Percentiles rank a stretch among this genome's conserved stretches.
phyloP scores from a whole-genome alignment of 2,797 vertebrate species.

The Pangasius sanitwongsei region DNA sequence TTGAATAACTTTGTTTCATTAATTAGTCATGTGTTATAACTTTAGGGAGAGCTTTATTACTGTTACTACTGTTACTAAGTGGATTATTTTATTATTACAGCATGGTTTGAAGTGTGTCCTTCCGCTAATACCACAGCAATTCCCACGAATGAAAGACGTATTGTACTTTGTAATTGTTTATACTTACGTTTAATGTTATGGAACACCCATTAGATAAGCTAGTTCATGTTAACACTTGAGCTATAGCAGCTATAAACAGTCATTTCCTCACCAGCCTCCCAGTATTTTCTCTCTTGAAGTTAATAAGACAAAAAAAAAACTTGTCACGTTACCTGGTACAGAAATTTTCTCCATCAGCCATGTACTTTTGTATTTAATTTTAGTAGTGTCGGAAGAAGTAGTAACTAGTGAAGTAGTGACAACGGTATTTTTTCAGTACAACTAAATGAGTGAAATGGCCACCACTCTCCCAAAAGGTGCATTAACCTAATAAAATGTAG shows the following conservation, averaged over 20 bases:
- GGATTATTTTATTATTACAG: neutral
- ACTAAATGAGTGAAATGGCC: neutral
- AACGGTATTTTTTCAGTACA: neutral
- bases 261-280: neutral
- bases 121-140: neutral
- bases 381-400: neutral
- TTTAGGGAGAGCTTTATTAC: neutral
- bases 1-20: neutral
- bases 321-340: neutral
- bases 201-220: neutral
- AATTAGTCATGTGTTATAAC: neutral
- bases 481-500: slow-evolving; percentile 64
- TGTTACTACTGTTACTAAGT: neutral
- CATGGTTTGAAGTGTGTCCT: too few species aligned
- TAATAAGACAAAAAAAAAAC: neutral
- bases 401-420: neutral
- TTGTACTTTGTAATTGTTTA: neutral
- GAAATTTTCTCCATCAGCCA: neutral
- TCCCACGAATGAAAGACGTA: neutral
- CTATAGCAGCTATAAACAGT: neutral
- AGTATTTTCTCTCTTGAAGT: neutral
- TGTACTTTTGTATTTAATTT: neutral
- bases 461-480: neutral
- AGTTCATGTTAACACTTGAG: neutral
- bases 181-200: neutral